Percentiles rank a stretch among this genome's conserved stretches.
These are phyloP conservation scores for Petaurus breviceps DNA, from an alignment of 2,113 vertebrate species.

Conservation along the genomic window DNA sequence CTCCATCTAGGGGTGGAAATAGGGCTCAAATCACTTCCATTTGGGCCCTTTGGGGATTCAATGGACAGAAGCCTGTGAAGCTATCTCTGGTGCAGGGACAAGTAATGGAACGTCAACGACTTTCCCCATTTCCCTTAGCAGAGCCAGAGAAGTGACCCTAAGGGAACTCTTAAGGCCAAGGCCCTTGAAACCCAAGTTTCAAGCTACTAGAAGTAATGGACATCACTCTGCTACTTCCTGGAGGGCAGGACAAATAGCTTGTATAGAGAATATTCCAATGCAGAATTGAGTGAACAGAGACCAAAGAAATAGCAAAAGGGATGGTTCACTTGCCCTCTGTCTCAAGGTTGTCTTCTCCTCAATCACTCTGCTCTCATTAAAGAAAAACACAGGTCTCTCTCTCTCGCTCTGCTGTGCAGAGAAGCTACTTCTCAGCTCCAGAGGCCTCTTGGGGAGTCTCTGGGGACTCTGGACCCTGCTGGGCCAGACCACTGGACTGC, in stretches of 20 bases:
- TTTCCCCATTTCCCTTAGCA: conserved; percentile 47
- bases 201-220: conserved; percentile 67
- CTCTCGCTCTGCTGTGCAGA: no score
- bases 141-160: conserved; percentile 47
- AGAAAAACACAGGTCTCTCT: no score
- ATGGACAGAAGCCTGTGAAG: conserved; percentile 49
- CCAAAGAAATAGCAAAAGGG: no score
- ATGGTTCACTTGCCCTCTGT: no score
- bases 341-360: no score
- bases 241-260: conserved; percentile 64
- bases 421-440: no score
- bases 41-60: conserved; percentile 52
- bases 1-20: conserved; percentile 11
- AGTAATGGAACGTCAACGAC: conserved; percentile 55
- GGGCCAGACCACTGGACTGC: conserved; percentile 66
- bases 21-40: not conserved
- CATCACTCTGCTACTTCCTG: conserved; percentile 52
- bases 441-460: no score
- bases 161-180: conserved; percentile 46
- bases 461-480: conserved; percentile 59
- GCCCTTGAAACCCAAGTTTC: conserved; percentile 61
- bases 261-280: conserved; percentile 67
- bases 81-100: conserved; percentile 53
- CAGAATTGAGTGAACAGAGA: no score
- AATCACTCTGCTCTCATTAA: no score